phyloP scores from a whole-genome alignment of 2,113 vertebrate genomes.

The Microcebus jonahi region DNA sequence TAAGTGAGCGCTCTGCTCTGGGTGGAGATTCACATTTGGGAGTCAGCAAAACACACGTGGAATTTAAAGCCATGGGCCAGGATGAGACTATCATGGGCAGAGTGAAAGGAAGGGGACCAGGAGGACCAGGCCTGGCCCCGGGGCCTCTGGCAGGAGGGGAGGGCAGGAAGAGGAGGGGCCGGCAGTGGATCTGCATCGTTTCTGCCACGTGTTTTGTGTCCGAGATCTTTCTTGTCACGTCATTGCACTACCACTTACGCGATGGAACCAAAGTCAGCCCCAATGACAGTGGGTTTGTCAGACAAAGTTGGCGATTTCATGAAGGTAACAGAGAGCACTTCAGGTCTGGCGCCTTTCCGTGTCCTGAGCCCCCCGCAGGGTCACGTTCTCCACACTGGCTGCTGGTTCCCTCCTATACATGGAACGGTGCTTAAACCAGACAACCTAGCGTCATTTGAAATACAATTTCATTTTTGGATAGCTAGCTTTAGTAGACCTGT shows the following conservation, averaged over 20 bases:
- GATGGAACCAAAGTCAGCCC: neutral
- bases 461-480: neutral
- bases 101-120: no score
- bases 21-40: neutral
- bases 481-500: neutral
- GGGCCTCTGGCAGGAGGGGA: neutral
- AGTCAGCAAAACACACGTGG: neutral
- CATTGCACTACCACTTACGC: neutral
- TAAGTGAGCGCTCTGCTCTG: accelerated
- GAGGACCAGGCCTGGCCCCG: no score
- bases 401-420: neutral
- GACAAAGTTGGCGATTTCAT: neutral
- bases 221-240: neutral
- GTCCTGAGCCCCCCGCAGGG: neutral
- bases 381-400: accelerated
- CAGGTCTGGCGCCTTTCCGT: accelerated
- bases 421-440: neutral
- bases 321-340: no score
- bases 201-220: neutral
- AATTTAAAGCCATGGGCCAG: accelerated
- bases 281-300: no score
- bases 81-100: neutral
- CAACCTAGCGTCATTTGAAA: accelerated
- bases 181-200: accelerated
- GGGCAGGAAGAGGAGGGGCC: neutral